Conservation (phyloP, 2,797 vertebrate species). For the Pygocentrus nattereri region DNA sequence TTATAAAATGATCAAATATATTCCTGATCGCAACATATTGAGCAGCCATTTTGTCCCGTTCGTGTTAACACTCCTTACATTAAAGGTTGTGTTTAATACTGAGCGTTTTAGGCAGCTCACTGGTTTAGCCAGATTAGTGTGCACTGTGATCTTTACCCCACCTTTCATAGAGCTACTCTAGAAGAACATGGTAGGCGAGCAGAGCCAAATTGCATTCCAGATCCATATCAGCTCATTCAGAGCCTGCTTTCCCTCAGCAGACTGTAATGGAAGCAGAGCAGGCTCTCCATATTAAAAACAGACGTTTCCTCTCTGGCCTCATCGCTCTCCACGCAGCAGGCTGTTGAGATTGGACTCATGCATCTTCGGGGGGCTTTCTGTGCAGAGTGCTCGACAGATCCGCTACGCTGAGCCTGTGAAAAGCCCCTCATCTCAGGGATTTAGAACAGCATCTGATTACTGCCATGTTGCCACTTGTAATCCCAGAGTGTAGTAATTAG, state of each 20-base stretch:
- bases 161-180: conserved; percentile 21
- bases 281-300: conserved; percentile 56
- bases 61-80: not conserved
- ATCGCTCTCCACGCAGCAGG: conserved; percentile 62
- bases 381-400: conserved; percentile 64
- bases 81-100: conserved; percentile 6
- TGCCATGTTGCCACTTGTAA: conserved; percentile 62
- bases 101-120: conserved; percentile 6
- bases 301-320: conserved; percentile 50
- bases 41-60: not conserved
- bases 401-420: conserved; percentile 67
- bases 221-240: conserved; percentile 49
- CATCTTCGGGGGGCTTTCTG: conserved; percentile 57
- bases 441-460: conserved; percentile 74
- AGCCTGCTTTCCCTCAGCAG: conserved; percentile 42
- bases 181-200: conserved; percentile 25
- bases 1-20: not conserved
- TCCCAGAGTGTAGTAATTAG: conserved; percentile 55
- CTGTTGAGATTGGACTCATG: conserved; percentile 65
- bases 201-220: conserved; percentile 41
- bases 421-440: conserved; percentile 72
- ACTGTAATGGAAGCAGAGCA: conserved; percentile 47
- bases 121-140: conserved; percentile 29
- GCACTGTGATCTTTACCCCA: conserved; percentile 23
- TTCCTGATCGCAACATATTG: not conserved